phyloP scores from a whole-genome alignment of 1,140 invertebrate genomes.

The Plectus sambesii region DNA sequence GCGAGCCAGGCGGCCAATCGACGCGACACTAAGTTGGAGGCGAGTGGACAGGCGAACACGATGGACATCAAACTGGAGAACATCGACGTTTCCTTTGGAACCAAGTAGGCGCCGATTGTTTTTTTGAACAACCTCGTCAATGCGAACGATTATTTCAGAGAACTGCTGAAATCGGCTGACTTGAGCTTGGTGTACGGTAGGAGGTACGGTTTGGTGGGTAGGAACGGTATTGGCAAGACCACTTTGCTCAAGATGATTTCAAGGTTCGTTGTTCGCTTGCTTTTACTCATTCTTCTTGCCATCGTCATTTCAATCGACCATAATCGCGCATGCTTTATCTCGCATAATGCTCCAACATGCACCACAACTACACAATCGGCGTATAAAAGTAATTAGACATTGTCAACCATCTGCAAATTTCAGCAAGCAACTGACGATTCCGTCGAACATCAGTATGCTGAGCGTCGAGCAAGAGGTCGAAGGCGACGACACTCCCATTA shows the following conservation, averaged over 20 bases:
- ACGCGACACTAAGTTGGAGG: constrained; percentile 72
- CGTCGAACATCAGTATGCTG: constrained; percentile 79
- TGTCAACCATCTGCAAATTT: constrained; percentile 7
- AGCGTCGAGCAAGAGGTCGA: constrained; percentile 96
- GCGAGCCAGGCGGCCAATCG: constrained; percentile 82
- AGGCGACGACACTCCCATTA: constrained; percentile 80
- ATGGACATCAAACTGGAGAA: constrained; percentile 95
- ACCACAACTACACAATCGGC: background rate
- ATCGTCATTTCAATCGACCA: background rate
- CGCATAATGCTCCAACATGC: background rate
- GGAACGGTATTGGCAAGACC: constrained; percentile 61
- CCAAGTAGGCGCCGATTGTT: constrained; percentile 17
- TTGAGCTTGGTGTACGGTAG: constrained; percentile 73
- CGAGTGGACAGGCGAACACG: constrained; percentile 58
- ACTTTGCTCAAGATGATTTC: constrained; percentile 22
- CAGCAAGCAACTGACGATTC: constrained; percentile 61
- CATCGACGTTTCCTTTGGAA: constrained; percentile 93
- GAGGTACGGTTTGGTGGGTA: constrained; percentile 80
- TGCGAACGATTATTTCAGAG: constrained; percentile 48
- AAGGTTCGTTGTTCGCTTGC: constrained; percentile 55
- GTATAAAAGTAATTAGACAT: background rate
- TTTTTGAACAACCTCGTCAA: constrained; percentile 7
- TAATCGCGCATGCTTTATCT: background rate
- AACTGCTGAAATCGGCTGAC: constrained; percentile 74
- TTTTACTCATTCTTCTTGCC: constrained; percentile 11